A percentile compares a stretch with the other conserved stretches of the same genome.
Evolutionary conservation across 2,797 vertebrate genomes (phyloP).

Genomic region (Ptychadena robeensis): DNA sequence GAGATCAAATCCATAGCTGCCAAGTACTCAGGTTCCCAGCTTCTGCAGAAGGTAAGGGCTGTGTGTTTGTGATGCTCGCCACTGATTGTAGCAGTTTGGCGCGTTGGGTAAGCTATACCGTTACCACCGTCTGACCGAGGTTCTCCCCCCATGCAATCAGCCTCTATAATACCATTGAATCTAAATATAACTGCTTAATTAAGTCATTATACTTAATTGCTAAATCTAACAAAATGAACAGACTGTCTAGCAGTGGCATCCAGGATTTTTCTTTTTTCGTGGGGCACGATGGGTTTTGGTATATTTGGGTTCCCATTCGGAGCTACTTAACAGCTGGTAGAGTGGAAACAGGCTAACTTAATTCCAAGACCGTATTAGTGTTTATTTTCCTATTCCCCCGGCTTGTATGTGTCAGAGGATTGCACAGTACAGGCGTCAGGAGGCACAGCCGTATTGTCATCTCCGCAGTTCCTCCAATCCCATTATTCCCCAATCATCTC

Average conservation of each 20-base stretch:
- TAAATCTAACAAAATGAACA: constrained; percentile 66
- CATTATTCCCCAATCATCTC: constrained; percentile 81
- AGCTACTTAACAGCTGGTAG: constrained; percentile 67
- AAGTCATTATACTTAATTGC: constrained; percentile 64
- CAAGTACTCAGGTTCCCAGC: constrained; percentile 97
- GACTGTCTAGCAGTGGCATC: constrained; percentile 64
- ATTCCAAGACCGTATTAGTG: constrained; percentile 63
- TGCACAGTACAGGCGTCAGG: constrained; percentile 62
- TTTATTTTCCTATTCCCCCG: constrained; percentile 59
- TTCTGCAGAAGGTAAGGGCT: constrained; percentile 94
- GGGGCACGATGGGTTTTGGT: constrained; percentile 48
- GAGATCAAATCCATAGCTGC: constrained; percentile 98
- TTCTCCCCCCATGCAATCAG: constrained; percentile 60
- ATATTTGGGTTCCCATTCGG: constrained; percentile 61
- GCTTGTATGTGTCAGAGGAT: constrained; percentile 56
- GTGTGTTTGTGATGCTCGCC: constrained; percentile 52
- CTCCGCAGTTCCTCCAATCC: constrained; percentile 76
- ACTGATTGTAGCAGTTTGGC: constrained; percentile 24
- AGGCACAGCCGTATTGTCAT: constrained; percentile 74
- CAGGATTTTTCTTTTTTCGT: constrained; percentile 39
- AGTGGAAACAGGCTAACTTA: constrained; percentile 69
- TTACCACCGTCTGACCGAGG: constrained; percentile 10
- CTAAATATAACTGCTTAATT: constrained; percentile 68
- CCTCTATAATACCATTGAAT: constrained; percentile 62
- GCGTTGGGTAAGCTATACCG: neutral